A percentile compares a stretch with the other conserved stretches of the same genome.
Conservation (phyloP, 2,797 vertebrate species). For the Lepilemur ruficaudatus region DNA sequence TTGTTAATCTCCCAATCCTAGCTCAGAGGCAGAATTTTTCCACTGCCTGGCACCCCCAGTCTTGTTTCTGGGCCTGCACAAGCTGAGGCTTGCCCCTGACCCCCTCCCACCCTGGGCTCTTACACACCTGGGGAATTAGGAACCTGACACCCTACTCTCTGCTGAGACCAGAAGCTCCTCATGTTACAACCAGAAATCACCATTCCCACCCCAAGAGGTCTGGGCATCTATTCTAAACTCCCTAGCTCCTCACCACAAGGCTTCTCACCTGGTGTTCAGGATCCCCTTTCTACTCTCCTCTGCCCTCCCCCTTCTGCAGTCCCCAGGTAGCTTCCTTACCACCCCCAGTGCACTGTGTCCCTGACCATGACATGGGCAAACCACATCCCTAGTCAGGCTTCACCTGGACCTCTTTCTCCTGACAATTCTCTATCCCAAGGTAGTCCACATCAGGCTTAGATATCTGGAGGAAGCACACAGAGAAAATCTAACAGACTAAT, state of each 20-base stretch:
- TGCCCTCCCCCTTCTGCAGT: not conserved
- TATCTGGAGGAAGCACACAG: not conserved
- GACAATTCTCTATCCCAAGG: not conserved
- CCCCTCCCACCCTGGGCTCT: slow-evolving; percentile 19
- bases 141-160: slow-evolving; percentile 64
- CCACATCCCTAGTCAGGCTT: not conserved
- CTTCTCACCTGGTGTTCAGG: not conserved
- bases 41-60: slow-evolving; percentile 56
- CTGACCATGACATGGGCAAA: not conserved
- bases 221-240: not conserved
- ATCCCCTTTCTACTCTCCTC: not conserved
- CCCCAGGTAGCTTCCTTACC: not conserved
- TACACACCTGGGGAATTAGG: slow-evolving; percentile 69
- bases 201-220: not conserved
- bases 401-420: not conserved
- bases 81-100: slow-evolving; percentile 61
- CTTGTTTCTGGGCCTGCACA: slow-evolving; percentile 44
- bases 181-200: slow-evolving; percentile 56
- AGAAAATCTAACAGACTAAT: not conserved
- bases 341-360: not conserved
- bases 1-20: slow-evolving; percentile 20
- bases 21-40: slow-evolving; percentile 68
- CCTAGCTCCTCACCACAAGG: not conserved
- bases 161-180: slow-evolving; percentile 51
- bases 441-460: not conserved